Evolutionary conservation across 1,140 invertebrate genomes (phyloP).

Genomic region (Sycophaga agraensis): DNA sequence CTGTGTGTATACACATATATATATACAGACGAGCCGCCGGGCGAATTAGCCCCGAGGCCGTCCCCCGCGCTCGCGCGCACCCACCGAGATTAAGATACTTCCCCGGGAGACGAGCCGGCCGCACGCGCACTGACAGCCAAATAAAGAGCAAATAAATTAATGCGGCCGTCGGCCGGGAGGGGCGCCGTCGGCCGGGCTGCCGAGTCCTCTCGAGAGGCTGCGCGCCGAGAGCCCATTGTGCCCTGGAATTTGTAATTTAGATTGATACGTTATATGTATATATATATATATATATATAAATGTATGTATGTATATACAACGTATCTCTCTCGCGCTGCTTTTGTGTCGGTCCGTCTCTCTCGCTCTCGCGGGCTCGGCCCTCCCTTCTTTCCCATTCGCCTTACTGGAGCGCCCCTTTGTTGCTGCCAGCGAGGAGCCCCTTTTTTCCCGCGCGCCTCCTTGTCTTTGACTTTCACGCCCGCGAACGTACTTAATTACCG

Average conservation of each 20-base stretch:
- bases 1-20: too few species aligned
- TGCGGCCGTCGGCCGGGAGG: too few species aligned
- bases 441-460: background rate
- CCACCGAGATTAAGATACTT: conserved; percentile 34
- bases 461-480: conserved; percentile 20
- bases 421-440: background rate
- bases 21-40: background rate
- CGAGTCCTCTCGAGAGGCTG: conserved; percentile 18
- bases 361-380: background rate
- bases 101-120: conserved; percentile 41
- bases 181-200: too few species aligned
- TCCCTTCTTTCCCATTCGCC: background rate
- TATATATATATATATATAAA: conserved; percentile 23
- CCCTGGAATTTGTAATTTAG: conserved; percentile 55
- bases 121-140: conserved; percentile 51
- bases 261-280: conserved; percentile 43
- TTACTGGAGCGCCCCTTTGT: background rate
- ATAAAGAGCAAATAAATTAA: conserved; percentile 60
- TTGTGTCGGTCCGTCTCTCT: background rate
- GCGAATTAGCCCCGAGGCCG: conserved; percentile 14
- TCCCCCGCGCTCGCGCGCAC: background rate
- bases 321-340: too few species aligned
- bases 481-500: background rate
- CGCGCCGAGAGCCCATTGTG: conserved; percentile 39
- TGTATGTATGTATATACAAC: too few species aligned